A percentile compares a stretch with the other conserved stretches of the same genome.
phyloP scores from a whole-genome alignment of 92 coral and sea anemone genomes.

The Bergia sp. region DNA sequence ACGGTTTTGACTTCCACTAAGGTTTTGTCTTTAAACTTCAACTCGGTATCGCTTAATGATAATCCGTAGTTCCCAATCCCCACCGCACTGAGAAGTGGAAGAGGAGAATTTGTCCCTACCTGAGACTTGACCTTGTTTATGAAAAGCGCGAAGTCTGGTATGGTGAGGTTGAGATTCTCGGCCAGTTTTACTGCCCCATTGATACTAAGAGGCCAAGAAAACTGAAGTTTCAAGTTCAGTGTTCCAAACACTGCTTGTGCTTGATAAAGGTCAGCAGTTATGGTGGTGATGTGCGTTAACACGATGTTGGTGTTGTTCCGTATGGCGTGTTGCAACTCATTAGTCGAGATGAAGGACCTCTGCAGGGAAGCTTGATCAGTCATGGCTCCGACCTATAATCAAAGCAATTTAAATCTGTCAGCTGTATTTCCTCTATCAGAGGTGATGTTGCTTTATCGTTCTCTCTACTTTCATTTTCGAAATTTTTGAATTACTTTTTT shows the following conservation, averaged over 20 bases:
- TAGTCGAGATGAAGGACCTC: constrained; percentile 13
- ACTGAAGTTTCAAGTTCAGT: constrained; percentile 49
- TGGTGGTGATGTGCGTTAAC: constrained; percentile 22
- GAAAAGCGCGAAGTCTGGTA: constrained; percentile 57
- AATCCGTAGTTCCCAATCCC: constrained; percentile 69
- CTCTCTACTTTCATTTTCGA: too few species aligned
- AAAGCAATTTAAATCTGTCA: neutral
- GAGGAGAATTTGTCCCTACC: constrained; percentile 51
- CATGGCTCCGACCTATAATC: neutral
- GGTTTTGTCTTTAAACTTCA: constrained; percentile 42
- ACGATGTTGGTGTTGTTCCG: constrained; percentile 33
- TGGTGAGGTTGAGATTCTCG: constrained; percentile 31
- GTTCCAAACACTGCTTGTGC: constrained; percentile 55
- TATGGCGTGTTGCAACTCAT: constrained; percentile 40
- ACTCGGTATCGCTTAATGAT: constrained; percentile 41
- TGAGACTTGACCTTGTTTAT: constrained; percentile 38
- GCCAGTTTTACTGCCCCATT: constrained; percentile 52
- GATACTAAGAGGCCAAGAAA: constrained; percentile 62
- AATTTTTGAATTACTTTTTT: too few species aligned
- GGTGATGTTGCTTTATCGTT: neutral
- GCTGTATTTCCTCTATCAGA: neutral
- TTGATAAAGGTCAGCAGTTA: constrained; percentile 30
- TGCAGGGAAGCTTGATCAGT: neutral
- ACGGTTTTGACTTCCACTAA: constrained; percentile 18
- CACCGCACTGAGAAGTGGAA: constrained; percentile 47